phyloP scores from a whole-genome alignment of 2,888 invertebrate species.

The Pardosa pseudoannulata region DNA sequence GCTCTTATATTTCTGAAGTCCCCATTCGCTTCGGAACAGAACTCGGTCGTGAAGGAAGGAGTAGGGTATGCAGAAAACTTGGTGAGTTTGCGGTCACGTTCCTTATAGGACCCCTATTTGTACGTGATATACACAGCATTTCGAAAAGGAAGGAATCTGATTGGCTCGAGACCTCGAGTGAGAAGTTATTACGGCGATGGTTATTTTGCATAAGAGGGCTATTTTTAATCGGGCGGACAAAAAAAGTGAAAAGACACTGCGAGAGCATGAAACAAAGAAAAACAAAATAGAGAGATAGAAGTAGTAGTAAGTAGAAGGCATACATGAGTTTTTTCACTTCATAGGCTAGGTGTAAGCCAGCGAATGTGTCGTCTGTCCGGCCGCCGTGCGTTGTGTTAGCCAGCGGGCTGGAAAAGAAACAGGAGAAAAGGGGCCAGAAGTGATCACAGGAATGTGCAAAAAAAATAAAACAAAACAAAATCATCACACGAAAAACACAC shows the following conservation, averaged over 20 bases:
- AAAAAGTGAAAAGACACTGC: slow-evolving; percentile 28
- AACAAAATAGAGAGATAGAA: slow-evolving; percentile 12
- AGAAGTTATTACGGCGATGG: no score
- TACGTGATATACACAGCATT: no score
- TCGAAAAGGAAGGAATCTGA: no score
- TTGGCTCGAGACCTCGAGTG: no score
- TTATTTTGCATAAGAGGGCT: slow-evolving; percentile 65
- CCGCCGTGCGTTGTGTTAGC: slow-evolving; percentile 75
- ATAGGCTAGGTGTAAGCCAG: slow-evolving; percentile 99
- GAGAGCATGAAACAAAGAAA: slow-evolving; percentile 27
- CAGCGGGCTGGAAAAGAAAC: slow-evolving; percentile 74
- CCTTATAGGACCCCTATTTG: no score
- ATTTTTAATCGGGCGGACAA: slow-evolving; percentile 17
- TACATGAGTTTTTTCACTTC: slow-evolving; percentile 99
- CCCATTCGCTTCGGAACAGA: no score
- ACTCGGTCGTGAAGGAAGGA: no score
- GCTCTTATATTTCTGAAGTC: no score
- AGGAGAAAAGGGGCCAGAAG: slow-evolving; percentile 72
- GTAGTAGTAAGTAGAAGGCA: slow-evolving; percentile 62
- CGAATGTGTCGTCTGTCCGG: slow-evolving; percentile 83
- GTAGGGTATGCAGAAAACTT: no score
- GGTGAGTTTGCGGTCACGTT: no score
- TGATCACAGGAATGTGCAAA: slow-evolving; percentile 71
- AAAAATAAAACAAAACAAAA: slow-evolving; percentile 20
- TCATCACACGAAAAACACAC: slow-evolving; percentile 52